Evolutionary conservation across 1,140 invertebrate species (phyloP).

Genomic region (Apolygus lucorum): DNA sequence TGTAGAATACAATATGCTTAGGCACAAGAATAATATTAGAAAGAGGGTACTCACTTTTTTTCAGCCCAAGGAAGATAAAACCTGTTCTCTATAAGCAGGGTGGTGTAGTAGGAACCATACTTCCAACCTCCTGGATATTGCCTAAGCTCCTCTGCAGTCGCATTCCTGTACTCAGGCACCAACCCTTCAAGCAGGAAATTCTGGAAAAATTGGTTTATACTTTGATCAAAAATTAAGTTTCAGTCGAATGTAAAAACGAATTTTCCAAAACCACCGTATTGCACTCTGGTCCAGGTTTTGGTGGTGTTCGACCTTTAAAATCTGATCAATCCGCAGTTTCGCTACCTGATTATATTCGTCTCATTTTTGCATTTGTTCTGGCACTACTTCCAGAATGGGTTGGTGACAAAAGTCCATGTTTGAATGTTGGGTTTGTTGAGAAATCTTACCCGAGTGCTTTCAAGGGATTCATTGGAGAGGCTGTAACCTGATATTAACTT

Average conservation of each 20-base stretch:
- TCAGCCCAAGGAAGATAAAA: conserved; percentile 66
- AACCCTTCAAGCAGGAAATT: conserved; percentile 66
- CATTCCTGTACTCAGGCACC: conserved; percentile 61
- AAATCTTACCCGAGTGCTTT: too few relatives aligned
- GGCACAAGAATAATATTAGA: too few relatives aligned
- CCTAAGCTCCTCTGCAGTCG: conserved; percentile 59
- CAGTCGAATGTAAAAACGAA: background rate
- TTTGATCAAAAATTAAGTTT: too few relatives aligned
- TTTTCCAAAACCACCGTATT: background rate
- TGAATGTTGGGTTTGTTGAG: too few relatives aligned
- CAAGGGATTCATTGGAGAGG: background rate
- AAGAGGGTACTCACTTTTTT: conserved; percentile 49
- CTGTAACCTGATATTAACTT: background rate
- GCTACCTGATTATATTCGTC: too few relatives aligned
- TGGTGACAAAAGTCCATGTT: too few relatives aligned
- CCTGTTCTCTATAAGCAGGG: conserved; percentile 61
- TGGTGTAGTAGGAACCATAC: conserved; percentile 70
- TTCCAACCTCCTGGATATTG: conserved; percentile 62
- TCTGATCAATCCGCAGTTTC: too few relatives aligned
- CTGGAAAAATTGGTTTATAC: conserved; percentile 39
- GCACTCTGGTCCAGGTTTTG: too few relatives aligned
- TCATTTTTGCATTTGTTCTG: too few relatives aligned
- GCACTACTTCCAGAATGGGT: too few relatives aligned
- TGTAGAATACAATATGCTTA: too few relatives aligned
- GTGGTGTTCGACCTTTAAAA: too few relatives aligned